Conservation (phyloP, 2,797 vertebrate species). For the Rhinogobio ventralis region DNA sequence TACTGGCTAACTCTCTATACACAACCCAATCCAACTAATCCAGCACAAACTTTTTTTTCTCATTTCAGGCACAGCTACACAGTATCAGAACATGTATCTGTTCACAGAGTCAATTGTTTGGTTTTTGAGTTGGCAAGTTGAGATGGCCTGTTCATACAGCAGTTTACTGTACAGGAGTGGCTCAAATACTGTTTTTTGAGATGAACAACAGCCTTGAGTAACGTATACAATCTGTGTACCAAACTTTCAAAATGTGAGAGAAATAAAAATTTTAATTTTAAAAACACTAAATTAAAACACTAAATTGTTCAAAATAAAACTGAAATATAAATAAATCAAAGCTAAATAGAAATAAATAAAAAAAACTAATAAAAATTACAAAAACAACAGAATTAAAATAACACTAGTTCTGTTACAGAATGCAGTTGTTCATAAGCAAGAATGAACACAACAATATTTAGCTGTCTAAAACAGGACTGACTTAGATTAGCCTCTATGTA, state of each 20-base stretch:
- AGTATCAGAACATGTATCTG: neutral
- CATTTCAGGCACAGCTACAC: neutral
- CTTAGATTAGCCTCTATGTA: conserved; percentile 64
- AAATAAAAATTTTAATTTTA: neutral
- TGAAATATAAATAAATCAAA: neutral
- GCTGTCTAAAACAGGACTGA: neutral
- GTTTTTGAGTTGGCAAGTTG: too few relatives aligned
- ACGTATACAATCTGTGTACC: neutral
- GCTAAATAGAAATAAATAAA: neutral
- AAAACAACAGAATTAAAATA: neutral
- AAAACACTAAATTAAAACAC: neutral
- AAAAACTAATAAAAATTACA: neutral
- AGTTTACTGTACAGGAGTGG: neutral
- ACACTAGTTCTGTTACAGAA: neutral
- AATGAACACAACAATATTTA: neutral
- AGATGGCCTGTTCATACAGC: neutral
- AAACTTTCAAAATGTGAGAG: neutral
- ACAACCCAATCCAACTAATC: neutral
- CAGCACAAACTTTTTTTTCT: neutral
- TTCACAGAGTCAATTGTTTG: neutral
- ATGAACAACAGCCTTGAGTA: neutral
- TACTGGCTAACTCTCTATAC: conserved; percentile 21
- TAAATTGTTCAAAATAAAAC: neutral
- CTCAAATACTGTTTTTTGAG: neutral
- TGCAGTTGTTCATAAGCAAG: neutral